Percentiles rank a stretch among this genome's conserved stretches.
These are phyloP conservation scores for Limnephilus auricula DNA, from an alignment of 2,888 invertebrate genomes.

Conservation along the genomic window DNA sequence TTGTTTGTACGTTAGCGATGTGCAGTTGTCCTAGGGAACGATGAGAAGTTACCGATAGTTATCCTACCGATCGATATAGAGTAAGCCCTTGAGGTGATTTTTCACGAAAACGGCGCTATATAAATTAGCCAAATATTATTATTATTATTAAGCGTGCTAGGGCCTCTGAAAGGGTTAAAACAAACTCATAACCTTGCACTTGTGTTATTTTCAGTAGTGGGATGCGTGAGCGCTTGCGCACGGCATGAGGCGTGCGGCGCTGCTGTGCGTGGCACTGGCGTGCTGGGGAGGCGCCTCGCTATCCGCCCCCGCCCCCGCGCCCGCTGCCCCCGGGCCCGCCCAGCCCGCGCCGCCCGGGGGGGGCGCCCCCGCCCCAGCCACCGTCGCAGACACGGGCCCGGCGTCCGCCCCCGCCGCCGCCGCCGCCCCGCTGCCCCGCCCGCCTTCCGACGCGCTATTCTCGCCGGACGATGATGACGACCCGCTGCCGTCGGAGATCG, in stretches of 20 bases:
- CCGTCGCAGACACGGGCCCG: background rate
- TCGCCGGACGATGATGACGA: conserved; percentile 70
- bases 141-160: too few relatives aligned
- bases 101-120: too few relatives aligned
- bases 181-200: too few relatives aligned
- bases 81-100: too few relatives aligned
- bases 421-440: conserved; percentile 43
- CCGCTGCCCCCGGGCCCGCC: conserved; percentile 63
- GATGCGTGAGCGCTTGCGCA: conserved; percentile 53
- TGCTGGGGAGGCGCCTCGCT: conserved; percentile 67
- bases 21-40: too few relatives aligned
- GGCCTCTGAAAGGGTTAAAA: too few relatives aligned
- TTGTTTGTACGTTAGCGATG: too few relatives aligned
- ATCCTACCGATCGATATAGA: too few relatives aligned
- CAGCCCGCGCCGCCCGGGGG: conserved; percentile 15
- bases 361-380: background rate
- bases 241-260: conserved; percentile 58
- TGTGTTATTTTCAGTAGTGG: conserved; percentile 29
- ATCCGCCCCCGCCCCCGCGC: conserved; percentile 68
- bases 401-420: conserved; percentile 26
- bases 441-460: conserved; percentile 58
- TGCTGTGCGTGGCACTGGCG: conserved; percentile 69
- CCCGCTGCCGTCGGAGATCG: conserved; percentile 67
- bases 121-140: too few relatives aligned
- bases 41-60: too few relatives aligned